Conservation (phyloP, 2,888 invertebrate genomes). For the Pachymerium ferrugineum region DNA sequence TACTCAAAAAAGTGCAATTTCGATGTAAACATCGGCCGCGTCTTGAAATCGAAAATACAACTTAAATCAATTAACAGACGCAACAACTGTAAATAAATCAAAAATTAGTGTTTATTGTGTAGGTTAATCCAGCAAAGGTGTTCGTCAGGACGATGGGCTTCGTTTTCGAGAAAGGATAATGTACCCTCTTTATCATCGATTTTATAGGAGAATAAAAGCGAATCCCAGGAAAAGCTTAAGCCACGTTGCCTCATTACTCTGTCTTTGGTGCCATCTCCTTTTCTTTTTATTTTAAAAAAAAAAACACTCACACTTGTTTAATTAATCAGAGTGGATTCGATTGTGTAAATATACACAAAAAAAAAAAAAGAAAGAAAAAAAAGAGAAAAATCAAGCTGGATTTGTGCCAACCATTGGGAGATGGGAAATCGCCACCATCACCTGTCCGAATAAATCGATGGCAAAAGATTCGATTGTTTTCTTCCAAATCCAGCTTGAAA, state of each 20-base stretch:
- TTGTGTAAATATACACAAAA: neutral
- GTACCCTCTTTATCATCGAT: conserved; percentile 14
- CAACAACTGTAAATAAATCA: no score
- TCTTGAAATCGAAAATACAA: no score
- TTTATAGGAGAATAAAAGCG: conserved; percentile 19
- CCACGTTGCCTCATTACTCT: neutral
- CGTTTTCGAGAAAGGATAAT: neutral
- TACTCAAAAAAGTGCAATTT: no score
- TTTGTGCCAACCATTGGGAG: neutral
- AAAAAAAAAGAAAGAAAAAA: neutral
- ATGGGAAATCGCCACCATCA: neutral
- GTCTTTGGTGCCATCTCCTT: neutral
- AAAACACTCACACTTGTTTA: neutral
- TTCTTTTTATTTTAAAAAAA: neutral
- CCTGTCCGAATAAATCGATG: neutral
- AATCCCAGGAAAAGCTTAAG: conserved; percentile 14
- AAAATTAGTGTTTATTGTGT: no score
- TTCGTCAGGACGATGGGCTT: neutral
- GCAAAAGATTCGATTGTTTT: neutral
- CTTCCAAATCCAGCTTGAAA: neutral
- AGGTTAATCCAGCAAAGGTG: neutral
- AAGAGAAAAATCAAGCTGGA: neutral
- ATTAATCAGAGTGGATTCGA: conserved; percentile 19
- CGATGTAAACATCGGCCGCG: no score
- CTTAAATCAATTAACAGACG: no score